These are phyloP conservation scores for Periophthalmus modestus DNA, from an alignment of 2,113 vertebrate genomes.

Conservation along the genomic window DNA sequence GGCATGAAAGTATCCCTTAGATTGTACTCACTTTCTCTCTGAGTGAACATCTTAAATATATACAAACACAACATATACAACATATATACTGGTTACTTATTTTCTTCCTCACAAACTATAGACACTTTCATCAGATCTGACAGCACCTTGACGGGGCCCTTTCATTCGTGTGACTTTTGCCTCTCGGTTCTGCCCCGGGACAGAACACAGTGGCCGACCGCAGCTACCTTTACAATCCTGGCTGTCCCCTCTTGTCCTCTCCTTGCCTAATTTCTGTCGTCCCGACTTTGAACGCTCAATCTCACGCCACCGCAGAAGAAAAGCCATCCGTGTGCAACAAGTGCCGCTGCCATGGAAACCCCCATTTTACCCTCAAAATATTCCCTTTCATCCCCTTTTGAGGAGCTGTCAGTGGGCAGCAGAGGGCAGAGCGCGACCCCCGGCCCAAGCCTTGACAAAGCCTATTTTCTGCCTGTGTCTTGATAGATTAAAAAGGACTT, in stretches of 20 bases:
- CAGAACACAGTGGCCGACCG: slow-evolving; percentile 68
- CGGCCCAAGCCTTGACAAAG: slow-evolving; percentile 94
- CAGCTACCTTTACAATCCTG: slow-evolving; percentile 74
- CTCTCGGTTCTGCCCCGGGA: slow-evolving; percentile 76
- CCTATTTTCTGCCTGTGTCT: slow-evolving; percentile 98
- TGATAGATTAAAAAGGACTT: slow-evolving; percentile 99
- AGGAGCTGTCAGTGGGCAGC: slow-evolving; percentile 93
- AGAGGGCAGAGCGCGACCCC: slow-evolving; percentile 92
- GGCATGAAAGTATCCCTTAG: too few species aligned
- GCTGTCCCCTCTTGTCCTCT: slow-evolving; percentile 53
- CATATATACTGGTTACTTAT: too few species aligned
- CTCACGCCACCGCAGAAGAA: slow-evolving; percentile 82
- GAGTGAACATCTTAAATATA: too few species aligned
- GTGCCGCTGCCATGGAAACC: slow-evolving; percentile 94
- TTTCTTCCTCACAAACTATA: slow-evolving; percentile 32
- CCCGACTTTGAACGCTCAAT: slow-evolving; percentile 81
- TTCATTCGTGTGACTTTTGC: slow-evolving; percentile 73
- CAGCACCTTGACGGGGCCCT: slow-evolving; percentile 76
- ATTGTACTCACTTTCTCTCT: too few species aligned
- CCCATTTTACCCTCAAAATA: slow-evolving; percentile 88
- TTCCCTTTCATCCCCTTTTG: slow-evolving; percentile 87
- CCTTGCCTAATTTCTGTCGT: slow-evolving; percentile 80
- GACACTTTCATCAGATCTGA: slow-evolving; percentile 76
- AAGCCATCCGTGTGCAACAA: slow-evolving; percentile 85
- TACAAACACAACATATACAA: too few species aligned